Evolutionary conservation across 1,140 invertebrate species (phyloP), one percentile per base, ranked within the genome.

Genomic region (Atta texana): DNA sequence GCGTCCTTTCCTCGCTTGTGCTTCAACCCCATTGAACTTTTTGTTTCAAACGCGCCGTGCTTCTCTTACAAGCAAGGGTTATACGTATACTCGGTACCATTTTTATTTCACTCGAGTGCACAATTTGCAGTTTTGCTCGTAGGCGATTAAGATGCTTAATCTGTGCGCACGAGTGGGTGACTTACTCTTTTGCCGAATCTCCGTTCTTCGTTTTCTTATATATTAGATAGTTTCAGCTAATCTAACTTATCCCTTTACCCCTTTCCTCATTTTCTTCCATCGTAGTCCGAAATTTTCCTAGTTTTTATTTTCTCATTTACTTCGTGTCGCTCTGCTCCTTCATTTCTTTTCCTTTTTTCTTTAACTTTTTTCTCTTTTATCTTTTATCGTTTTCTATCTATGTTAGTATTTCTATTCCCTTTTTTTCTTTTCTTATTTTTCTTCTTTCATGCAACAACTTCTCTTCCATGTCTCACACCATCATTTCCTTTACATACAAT

Each of bases 71-170:
- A 87, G 55, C 61, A 14, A 81, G 64, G 74, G 72, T 16, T 44
- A 77, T 51, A 77, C 44, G 63, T 39, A 64, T 49, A 87, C 86
- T 85, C 71, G 85, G 21, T 82, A 75, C 88, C 88, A 89, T 91
- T 92, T 92, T 93, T 89, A 93, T 92, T 88, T 90, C 88, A 75
- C 57, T 21, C 78, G 80, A 86, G 87, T 90, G 74, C 84, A 87
- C 91, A 92, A 92, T 93, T 92, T 91, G 89, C 89, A 92, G 89
- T 93, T 92, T 92, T 91, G 89, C 87, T 89, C 88, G 80, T 68
- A 76, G 28, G 85, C 90, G 92, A 93, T 92, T 91, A 91, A 93
- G 91, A 92, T 91, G 87, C 77, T 93, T 93, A 93, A 89, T 92
- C 88, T 91, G 88, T 88, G 53, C 21, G 64, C 49, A 77, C 77